Evolutionary conservation across 2,113 vertebrate species (phyloP).

Genomic region (Hemibagrus wyckioides): DNA sequence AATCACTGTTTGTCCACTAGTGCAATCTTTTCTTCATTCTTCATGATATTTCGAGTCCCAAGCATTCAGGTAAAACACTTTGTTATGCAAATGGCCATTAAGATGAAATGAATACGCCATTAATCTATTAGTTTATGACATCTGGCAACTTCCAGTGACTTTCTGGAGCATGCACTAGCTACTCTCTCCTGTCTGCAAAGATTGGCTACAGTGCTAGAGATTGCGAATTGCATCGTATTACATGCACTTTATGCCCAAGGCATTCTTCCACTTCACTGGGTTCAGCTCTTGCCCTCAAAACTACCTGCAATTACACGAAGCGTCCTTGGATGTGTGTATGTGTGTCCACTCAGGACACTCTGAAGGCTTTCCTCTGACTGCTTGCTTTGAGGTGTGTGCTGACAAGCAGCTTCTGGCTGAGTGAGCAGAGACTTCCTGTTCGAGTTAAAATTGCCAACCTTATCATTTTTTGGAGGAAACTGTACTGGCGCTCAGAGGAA

Average conservation of each 20-base stretch:
- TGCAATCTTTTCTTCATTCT: background rate
- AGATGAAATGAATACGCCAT: background rate
- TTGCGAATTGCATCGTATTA: background rate
- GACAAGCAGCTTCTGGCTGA: conserved; percentile 37
- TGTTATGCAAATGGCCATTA: background rate
- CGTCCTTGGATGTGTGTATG: background rate
- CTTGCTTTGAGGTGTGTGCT: conserved; percentile 21
- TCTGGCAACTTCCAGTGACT: background rate
- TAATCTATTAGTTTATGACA: too few species aligned
- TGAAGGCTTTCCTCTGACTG: background rate
- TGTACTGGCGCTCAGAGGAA: background rate
- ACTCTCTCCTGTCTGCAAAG: background rate
- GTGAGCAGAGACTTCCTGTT: conserved; percentile 21
- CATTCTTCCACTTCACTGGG: background rate
- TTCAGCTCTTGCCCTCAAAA: conserved; percentile 8
- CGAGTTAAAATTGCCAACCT: conserved; percentile 24
- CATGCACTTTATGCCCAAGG: background rate
- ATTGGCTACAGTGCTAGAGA: background rate
- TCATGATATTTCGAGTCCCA: background rate
- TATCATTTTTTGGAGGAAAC: conserved; percentile 26
- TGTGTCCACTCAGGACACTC: background rate
- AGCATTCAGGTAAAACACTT: too few species aligned
- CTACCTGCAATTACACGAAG: background rate
- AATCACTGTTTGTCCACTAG: background rate
- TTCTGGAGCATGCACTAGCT: background rate